phyloP scores from a whole-genome alignment of 2,888 invertebrate species.

The Hypercompe scribonia region DNA sequence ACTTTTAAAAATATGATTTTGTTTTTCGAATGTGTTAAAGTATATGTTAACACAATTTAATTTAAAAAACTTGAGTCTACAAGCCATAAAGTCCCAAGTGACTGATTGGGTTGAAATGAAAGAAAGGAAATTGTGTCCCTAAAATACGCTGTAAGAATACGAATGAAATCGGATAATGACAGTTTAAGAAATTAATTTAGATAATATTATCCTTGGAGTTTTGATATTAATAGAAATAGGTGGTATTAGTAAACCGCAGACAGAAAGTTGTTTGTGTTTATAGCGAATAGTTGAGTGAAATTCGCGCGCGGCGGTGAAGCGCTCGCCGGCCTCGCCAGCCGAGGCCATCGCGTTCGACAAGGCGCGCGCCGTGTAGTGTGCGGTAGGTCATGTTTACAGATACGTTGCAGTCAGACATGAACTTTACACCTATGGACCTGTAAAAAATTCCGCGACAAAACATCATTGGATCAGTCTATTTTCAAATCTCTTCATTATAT shows the following conservation, averaged over 20 bases:
- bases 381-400: conserved; percentile 49
- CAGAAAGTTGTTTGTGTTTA: conserved; percentile 10
- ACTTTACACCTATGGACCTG: conserved; percentile 11
- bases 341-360: conserved; percentile 33
- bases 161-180: neutral
- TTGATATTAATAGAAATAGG: neutral
- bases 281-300: conserved; percentile 24
- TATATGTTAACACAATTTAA: neutral
- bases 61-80: neutral
- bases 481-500: neutral
- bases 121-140: no score
- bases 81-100: neutral
- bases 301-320: conserved; percentile 9
- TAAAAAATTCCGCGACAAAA: conserved; percentile 7
- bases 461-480: neutral
- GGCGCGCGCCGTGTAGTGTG: conserved; percentile 27
- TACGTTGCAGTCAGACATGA: conserved; percentile 25
- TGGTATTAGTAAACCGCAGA: neutral
- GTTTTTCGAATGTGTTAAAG: neutral
- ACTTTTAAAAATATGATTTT: neutral
- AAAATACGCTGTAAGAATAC: neutral
- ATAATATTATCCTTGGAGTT: neutral
- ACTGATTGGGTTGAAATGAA: no score
- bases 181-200: neutral
- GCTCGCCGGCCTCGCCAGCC: conserved; percentile 28